phyloP scores from a whole-genome alignment of 1,140 invertebrate genomes.

The Ganaspis sp. region DNA sequence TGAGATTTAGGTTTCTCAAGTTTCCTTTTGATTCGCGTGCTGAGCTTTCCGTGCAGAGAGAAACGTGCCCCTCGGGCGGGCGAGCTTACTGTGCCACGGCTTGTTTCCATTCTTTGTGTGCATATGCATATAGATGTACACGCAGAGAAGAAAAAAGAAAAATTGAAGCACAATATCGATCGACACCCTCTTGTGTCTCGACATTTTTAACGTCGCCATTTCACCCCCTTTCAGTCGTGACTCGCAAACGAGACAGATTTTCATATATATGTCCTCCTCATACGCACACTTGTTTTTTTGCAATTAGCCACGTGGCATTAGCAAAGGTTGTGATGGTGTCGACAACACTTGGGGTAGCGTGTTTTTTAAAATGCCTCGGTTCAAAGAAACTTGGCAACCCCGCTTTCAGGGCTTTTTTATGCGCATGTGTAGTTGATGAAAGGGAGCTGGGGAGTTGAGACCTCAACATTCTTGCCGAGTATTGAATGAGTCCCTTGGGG shows the following conservation, averaged over 20 bases:
- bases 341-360: conserved; percentile 20
- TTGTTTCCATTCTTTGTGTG: conserved; percentile 16
- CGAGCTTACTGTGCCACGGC: not conserved
- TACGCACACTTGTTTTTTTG: not conserved
- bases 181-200: conserved; percentile 45
- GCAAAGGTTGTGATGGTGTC: conserved; percentile 15
- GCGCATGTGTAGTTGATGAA: conserved; percentile 1
- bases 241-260: conserved; percentile 32
- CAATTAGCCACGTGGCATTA: not conserved
- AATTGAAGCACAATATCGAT: not conserved
- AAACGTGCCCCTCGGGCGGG: not conserved
- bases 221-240: conserved; percentile 37
- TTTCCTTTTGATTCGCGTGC: not conserved
- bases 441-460: not conserved
- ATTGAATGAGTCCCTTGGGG: conserved; percentile 1
- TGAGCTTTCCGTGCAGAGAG: conserved; percentile 10
- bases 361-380: conserved; percentile 46
- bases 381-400: conserved; percentile 35
- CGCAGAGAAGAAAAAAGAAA: not conserved
- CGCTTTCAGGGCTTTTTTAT: not conserved
- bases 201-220: conserved; percentile 47
- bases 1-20: not conserved
- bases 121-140: conserved; percentile 15
- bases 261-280: not conserved
- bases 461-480: not conserved